Evolutionary conservation across 1,140 invertebrate species (phyloP).

Genomic region (Mizuhopecten yessoensis): DNA sequence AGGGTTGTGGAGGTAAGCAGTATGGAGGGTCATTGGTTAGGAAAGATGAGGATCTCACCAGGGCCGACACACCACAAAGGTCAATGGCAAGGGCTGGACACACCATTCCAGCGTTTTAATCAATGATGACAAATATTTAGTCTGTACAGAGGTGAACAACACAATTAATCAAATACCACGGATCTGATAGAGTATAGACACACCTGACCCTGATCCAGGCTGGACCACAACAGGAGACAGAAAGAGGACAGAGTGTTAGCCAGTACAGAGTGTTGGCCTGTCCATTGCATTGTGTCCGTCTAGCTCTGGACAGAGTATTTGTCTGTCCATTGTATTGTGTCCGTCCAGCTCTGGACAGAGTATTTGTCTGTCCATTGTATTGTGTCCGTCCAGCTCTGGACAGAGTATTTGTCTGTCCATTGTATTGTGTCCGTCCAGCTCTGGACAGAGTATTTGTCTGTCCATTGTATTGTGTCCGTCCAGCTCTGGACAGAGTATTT

Average conservation of each 20-base stretch:
- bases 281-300: background rate
- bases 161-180: constrained; percentile 19
- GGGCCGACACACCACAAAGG: too few species aligned
- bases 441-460: background rate
- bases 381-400: background rate
- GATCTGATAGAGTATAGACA: background rate
- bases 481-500: background rate
- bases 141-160: background rate
- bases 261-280: background rate
- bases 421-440: background rate
- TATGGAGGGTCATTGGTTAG: background rate
- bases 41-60: background rate
- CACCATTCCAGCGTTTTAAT: background rate
- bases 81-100: background rate
- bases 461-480: background rate
- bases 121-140: constrained; percentile 18
- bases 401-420: background rate
- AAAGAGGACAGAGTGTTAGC: background rate
- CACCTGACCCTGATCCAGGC: background rate
- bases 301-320: background rate
- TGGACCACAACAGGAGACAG: background rate
- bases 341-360: background rate
- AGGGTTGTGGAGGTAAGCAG: too few species aligned
- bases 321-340: background rate
- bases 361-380: background rate